Conservation (phyloP, 2,888 invertebrate species). For the Carcina quercana region DNA sequence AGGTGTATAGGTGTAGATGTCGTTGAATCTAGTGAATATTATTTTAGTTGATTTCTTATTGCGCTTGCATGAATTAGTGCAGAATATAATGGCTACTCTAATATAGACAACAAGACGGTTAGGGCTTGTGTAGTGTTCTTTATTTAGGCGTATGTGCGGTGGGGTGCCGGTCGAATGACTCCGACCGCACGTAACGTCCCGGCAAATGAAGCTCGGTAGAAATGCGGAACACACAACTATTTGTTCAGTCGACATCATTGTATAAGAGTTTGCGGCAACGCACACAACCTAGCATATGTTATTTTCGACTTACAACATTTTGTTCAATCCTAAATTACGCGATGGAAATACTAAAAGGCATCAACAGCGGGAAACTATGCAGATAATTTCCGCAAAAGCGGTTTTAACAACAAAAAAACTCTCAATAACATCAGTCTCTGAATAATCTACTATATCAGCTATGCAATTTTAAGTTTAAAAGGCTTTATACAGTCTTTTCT, state of each 20-base stretch:
- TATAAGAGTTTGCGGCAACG: conserved; percentile 69
- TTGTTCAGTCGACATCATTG: conserved; percentile 71
- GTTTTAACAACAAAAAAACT: too few relatives aligned
- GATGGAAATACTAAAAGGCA: conserved; percentile 56
- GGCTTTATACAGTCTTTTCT: too few relatives aligned
- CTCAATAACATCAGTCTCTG: too few relatives aligned
- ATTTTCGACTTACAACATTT: conserved; percentile 69
- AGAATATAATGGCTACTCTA: too few relatives aligned
- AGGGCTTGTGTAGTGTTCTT: conserved; percentile 21
- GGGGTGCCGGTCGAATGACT: conserved; percentile 35
- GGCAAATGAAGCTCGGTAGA: conserved; percentile 68
- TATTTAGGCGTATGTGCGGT: conserved; percentile 32
- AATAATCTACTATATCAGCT: too few relatives aligned
- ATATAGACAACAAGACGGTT: too few relatives aligned
- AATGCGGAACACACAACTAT: conserved; percentile 72
- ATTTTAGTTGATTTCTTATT: too few relatives aligned
- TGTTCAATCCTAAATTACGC: conserved; percentile 63
- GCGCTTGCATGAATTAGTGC: too few relatives aligned
- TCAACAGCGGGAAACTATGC: conserved; percentile 34
- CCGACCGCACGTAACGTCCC: conserved; percentile 49
- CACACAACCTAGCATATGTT: conserved; percentile 62
- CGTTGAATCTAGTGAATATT: too few relatives aligned
- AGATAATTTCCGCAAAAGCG: too few relatives aligned
- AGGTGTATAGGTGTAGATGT: too few relatives aligned
- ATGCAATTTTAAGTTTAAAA: too few relatives aligned